Conservation (phyloP, 2,888 invertebrate genomes). For the Argyresthia albistria region DNA sequence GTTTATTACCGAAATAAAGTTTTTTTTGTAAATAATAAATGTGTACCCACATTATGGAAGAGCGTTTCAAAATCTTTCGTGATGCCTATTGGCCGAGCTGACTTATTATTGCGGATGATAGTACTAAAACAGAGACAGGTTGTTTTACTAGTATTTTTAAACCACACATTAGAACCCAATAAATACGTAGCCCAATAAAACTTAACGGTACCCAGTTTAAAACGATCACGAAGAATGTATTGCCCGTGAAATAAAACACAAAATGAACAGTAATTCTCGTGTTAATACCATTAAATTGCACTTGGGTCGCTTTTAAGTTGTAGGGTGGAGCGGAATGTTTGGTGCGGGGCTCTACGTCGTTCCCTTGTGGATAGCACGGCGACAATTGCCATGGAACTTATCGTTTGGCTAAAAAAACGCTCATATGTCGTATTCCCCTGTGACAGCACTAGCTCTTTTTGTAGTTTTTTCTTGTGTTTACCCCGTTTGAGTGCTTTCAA, state of each 20-base stretch:
- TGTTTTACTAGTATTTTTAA: no score
- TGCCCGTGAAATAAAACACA: neutral
- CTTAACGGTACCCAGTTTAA: neutral
- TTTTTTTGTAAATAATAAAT: no score
- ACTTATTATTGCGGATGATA: no score
- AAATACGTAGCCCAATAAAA: no score
- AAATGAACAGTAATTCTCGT: constrained; percentile 4
- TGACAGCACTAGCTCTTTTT: neutral
- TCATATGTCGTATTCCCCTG: constrained; percentile 11
- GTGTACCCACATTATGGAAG: no score
- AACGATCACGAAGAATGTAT: neutral
- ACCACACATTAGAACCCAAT: no score
- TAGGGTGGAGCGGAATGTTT: neutral
- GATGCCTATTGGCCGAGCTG: no score
- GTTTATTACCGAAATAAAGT: no score
- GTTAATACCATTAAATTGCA: constrained; percentile 12
- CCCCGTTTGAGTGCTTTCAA: constrained; percentile 14
- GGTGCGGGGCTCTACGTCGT: no score
- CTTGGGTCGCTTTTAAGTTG: constrained; percentile 7
- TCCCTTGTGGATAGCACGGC: neutral
- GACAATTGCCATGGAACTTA: constrained; percentile 11
- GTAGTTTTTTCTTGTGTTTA: constrained; percentile 6
- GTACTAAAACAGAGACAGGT: no score
- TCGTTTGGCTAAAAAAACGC: constrained; percentile 9
- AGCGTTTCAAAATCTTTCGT: no score